A percentile compares a stretch with the other conserved stretches of the same genome.
These are phyloP conservation scores for Pogonomyrmex californicus DNA, from an alignment of 1,140 invertebrate genomes.

Conservation along the genomic window DNA sequence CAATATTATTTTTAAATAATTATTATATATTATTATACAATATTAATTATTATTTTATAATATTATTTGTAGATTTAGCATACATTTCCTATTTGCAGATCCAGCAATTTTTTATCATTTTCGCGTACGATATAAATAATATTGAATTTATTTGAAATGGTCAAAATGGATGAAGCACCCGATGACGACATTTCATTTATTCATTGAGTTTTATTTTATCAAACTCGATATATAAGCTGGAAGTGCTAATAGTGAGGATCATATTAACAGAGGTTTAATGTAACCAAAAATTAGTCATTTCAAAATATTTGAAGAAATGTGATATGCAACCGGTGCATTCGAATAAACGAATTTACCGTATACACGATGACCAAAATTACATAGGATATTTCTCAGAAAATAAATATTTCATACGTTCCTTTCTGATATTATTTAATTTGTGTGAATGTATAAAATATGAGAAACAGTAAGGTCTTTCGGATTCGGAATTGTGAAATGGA, in stretches of 20 bases:
- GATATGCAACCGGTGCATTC: neutral
- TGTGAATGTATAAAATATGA: neutral
- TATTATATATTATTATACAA: neutral
- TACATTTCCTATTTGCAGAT: neutral
- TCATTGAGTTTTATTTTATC: neutral
- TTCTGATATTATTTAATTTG: neutral
- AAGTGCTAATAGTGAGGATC: neutral
- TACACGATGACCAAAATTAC: neutral
- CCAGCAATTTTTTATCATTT: neutral
- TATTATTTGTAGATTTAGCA: constrained; percentile 2
- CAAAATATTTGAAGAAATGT: constrained; percentile 11
- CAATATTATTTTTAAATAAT: neutral
- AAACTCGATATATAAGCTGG: neutral
- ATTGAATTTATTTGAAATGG: constrained; percentile 20
- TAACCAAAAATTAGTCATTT: constrained; percentile 18
- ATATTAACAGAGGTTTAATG: constrained; percentile 27
- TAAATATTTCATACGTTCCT: neutral
- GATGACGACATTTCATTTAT: constrained; percentile 18
- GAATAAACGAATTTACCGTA: too few relatives aligned
- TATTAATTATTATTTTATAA: neutral
- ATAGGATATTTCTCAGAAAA: neutral
- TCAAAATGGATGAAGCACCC: neutral
- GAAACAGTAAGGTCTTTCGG: neutral
- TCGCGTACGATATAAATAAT: constrained; percentile 11
- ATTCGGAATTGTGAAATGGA: too few relatives aligned